A percentile compares a stretch with the other conserved stretches of the same genome.
Conservation (phyloP, 2,888 invertebrate genomes). For the Melieria picta region DNA sequence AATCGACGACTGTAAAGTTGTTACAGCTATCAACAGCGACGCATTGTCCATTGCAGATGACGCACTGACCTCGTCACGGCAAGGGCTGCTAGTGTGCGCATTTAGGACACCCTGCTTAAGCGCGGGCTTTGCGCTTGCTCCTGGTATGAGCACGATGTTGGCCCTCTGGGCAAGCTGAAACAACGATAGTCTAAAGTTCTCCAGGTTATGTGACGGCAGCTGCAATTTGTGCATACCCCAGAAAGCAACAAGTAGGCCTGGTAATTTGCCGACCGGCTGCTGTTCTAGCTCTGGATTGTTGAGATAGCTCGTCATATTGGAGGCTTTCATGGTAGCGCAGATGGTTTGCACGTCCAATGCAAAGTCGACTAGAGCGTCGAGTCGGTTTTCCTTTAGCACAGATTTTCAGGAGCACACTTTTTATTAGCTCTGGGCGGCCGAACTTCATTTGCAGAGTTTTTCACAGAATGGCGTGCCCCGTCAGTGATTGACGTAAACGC, state of each 20-base stretch:
- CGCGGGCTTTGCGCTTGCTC: neutral
- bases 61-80: neutral
- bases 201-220: constrained; percentile 18
- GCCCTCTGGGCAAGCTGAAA: constrained; percentile 35
- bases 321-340: constrained; percentile 36
- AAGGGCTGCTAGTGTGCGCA: constrained; percentile 13
- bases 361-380: constrained; percentile 32
- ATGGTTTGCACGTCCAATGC: constrained; percentile 38
- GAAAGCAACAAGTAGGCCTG: neutral
- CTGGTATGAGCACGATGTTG: constrained; percentile 28
- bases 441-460: constrained; percentile 32
- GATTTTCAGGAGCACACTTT: constrained; percentile 29
- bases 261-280: constrained; percentile 2
- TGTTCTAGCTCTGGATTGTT: constrained; percentile 7
- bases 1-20: constrained; percentile 18
- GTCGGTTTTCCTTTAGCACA: constrained; percentile 23
- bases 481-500: neutral
- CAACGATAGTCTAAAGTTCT: constrained; percentile 21
- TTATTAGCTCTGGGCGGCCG: constrained; percentile 35
- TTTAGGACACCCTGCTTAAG: constrained; percentile 31
- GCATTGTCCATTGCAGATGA: constrained; percentile 29
- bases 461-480: constrained; percentile 17
- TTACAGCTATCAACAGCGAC: constrained; percentile 18
- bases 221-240: constrained; percentile 38
- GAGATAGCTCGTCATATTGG: constrained; percentile 1